These are phyloP conservation scores for Cosmia pyralina DNA, from an alignment of 2,888 invertebrate genomes.

Conservation along the genomic window DNA sequence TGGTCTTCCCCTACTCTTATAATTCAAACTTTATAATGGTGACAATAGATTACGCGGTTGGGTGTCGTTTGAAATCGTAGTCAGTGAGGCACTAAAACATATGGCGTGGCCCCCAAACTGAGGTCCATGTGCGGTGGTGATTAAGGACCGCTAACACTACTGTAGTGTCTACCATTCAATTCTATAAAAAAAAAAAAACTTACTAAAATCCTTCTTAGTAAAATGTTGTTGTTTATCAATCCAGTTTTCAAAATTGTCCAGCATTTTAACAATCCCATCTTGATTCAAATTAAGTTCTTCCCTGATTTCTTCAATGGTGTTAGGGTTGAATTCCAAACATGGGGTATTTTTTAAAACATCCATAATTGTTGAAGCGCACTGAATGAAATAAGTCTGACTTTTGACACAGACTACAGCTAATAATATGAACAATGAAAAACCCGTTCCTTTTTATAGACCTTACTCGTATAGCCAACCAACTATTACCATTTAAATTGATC, in stretches of 20 bases:
- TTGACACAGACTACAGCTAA: not conserved
- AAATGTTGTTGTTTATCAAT: constrained; percentile 74
- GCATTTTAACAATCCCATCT: constrained; percentile 65
- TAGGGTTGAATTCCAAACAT: constrained; percentile 57
- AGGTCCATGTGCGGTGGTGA: not conserved
- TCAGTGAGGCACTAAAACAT: too few relatives aligned
- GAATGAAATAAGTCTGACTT: not conserved
- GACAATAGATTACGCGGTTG: too few relatives aligned
- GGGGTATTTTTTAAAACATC: constrained; percentile 19
- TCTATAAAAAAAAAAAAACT: constrained; percentile 57
- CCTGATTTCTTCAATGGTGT: constrained; percentile 66
- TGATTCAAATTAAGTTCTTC: constrained; percentile 66
- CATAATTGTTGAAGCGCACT: not conserved
- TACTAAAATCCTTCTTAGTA: constrained; percentile 70
- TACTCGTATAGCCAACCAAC: too few relatives aligned
- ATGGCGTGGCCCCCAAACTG: not conserved
- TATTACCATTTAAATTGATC: too few relatives aligned
- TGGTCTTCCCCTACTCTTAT: too few relatives aligned
- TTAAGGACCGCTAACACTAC: not conserved
- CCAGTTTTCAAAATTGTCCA: constrained; percentile 72
- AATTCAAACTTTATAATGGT: too few relatives aligned
- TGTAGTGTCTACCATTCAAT: not conserved
- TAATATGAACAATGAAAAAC: too few relatives aligned
- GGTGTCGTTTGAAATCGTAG: too few relatives aligned
- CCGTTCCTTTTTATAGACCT: too few relatives aligned